A percentile compares a stretch with the other conserved stretches of the same genome.
These are phyloP conservation scores for Melanophora roralis DNA, from an alignment of 2,888 invertebrate genomes.

Conservation along the genomic window DNA sequence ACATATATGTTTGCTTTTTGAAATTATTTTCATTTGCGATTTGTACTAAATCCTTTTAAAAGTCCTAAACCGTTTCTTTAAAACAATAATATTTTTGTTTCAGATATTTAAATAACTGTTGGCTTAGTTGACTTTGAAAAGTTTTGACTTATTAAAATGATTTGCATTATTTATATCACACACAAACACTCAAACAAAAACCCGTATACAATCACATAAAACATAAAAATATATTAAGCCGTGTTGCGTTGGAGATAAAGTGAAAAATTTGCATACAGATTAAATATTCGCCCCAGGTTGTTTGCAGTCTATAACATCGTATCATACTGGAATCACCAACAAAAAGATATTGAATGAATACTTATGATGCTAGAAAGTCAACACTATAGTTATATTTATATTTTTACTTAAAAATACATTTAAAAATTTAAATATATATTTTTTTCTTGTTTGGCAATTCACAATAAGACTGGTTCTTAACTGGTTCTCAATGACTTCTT, in stretches of 20 bases:
- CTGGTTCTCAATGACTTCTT: too few species aligned
- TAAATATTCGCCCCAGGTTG: constrained; percentile 53
- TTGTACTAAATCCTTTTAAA: constrained; percentile 7
- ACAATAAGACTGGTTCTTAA: too few species aligned
- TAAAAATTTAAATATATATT: too few species aligned
- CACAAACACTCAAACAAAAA: too few species aligned
- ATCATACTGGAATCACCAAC: too few species aligned
- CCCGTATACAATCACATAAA: too few species aligned
- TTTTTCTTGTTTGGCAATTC: too few species aligned
- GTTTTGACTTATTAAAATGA: constrained; percentile 38
- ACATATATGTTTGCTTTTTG: neutral
- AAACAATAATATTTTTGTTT: constrained; percentile 37
- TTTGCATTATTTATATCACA: constrained; percentile 54
- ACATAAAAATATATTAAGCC: constrained; percentile 34
- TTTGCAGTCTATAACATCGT: too few species aligned
- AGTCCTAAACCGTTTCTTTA: constrained; percentile 11
- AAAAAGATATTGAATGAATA: too few species aligned
- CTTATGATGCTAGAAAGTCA: too few species aligned
- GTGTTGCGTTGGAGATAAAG: constrained; percentile 37
- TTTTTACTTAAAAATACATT: too few species aligned
- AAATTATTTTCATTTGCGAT: neutral
- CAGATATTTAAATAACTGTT: constrained; percentile 49
- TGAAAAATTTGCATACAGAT: constrained; percentile 59
- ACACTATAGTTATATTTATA: too few species aligned
- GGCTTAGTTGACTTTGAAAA: constrained; percentile 21